Evolutionary conservation across 2,797 vertebrate genomes (phyloP), one percentile per base, ranked within the genome.

Genomic region (Pipistrellus nathusii): DNA sequence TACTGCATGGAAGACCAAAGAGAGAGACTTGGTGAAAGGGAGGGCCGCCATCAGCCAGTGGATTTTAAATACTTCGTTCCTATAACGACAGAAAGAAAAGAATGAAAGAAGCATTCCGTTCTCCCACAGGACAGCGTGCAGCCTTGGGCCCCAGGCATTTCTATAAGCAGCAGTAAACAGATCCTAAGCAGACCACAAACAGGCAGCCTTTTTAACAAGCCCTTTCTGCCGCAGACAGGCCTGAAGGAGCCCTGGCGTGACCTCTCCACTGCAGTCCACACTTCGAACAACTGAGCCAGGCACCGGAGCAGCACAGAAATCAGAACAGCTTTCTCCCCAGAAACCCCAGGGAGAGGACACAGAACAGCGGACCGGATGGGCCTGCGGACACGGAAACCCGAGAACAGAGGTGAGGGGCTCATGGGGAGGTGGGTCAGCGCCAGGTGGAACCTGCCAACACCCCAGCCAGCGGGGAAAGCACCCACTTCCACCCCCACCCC

Each of bases 11-110:
- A 99, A 99, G 96, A 99, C 98, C 87, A 99, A 96, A 0, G 99
- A 99, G 7, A 99, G 97, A 0, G 99, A 99, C 89, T 99, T 99
- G 85, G 99, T 99, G 96, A 99, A 99, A 35, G 99, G 99, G 23
- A 99, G 98, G 48, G 98, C 98, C 3, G 98, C 98, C 99, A 99
- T 99, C 64, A 99, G 96, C 99, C 99, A 99, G 96, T 99, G 99
- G 97, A 99, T 99, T 97, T 99, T 99, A 96, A 99, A 99, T 0
- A 99, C 98, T 35, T 99, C 99, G 27, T 98, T 98, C 97, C 99
- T 99, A 82, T 0, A 57, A 90, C 53, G 77, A 69, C 4, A 91
- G 25, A 72, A 64, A 41, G 8, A 66, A 68, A 91, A 91, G 53
- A 87, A 55, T 88, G 41, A 88, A 77, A 76, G 32, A 71, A n/a